These are phyloP conservation scores for Antechinus flavipes DNA, from an alignment of 2,113 vertebrate species.

Conservation along the genomic window DNA sequence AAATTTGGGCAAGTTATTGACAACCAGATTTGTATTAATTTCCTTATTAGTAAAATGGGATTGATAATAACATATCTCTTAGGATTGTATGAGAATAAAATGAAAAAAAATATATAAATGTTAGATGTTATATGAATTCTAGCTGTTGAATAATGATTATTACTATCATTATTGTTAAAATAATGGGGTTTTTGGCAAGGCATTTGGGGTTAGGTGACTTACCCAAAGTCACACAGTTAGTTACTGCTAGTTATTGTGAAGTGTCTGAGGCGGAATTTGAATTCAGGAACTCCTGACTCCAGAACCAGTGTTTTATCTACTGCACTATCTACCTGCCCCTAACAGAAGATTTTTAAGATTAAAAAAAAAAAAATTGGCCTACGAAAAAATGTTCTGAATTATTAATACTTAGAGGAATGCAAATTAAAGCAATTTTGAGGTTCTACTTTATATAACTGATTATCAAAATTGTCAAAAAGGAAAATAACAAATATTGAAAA, in stretches of 20 bases:
- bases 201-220: no score
- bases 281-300: no score
- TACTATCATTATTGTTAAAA: neutral
- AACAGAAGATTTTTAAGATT: neutral
- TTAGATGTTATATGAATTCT: neutral
- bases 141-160: neutral
- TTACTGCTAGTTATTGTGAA: no score
- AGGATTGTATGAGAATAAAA: neutral
- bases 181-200: no score
- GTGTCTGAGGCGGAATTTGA: no score
- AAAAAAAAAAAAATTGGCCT: neutral
- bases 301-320: no score
- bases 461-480: neutral
- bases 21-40: neutral
- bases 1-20: neutral
- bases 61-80: neutral
- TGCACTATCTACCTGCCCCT: neutral
- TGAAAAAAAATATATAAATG: neutral
- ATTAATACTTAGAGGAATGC: neutral
- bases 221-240: no score
- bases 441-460: neutral
- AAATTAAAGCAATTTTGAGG: neutral
- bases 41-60: neutral
- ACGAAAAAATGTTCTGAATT: neutral
- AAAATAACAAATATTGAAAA: neutral